Percentiles rank a stretch among this genome's conserved stretches.
Conservation (phyloP, 2,113 vertebrate genomes). For the Lipophrys pholis region DNA sequence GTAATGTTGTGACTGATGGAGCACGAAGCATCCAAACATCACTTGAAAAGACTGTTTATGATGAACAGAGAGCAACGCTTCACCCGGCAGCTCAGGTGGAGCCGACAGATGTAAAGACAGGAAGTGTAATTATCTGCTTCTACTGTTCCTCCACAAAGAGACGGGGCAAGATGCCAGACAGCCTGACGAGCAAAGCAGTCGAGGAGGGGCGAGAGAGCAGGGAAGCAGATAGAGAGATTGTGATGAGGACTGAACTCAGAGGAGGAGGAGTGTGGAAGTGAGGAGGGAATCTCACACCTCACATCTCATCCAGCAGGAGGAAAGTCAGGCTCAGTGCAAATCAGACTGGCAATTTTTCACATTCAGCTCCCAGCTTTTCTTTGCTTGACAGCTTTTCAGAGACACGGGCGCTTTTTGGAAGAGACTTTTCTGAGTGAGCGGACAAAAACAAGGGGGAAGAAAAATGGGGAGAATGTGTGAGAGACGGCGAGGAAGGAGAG, state of each 20-base stretch:
- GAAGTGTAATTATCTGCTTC: slow-evolving; percentile 82
- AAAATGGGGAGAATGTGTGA: slow-evolving; percentile 43
- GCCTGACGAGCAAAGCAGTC: no score
- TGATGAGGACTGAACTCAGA: slow-evolving; percentile 51
- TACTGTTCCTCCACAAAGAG: no score
- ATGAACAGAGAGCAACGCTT: no score
- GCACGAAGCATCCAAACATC: slow-evolving; percentile 1
- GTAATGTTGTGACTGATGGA: no score
- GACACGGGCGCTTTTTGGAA: slow-evolving; percentile 50
- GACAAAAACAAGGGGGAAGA: slow-evolving; percentile 27
- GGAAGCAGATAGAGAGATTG: slow-evolving; percentile 29
- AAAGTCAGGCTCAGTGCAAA: slow-evolving; percentile 58
- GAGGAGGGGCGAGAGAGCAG: background rate
- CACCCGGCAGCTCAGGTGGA: slow-evolving; percentile 36
- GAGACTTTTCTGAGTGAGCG: slow-evolving; percentile 24
- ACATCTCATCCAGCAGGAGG: slow-evolving; percentile 31
- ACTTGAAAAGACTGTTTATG: background rate
- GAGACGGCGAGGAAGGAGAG: slow-evolving; percentile 45
- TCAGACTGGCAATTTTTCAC: slow-evolving; percentile 50
- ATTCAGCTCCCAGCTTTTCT: slow-evolving; percentile 44
- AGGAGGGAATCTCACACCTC: slow-evolving; percentile 45
- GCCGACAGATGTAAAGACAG: slow-evolving; percentile 71
- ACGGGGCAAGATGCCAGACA: slow-evolving; percentile 56
- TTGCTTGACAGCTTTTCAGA: slow-evolving; percentile 53
- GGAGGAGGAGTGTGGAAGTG: slow-evolving; percentile 4